A percentile compares a stretch with the other conserved stretches of the same genome.
phyloP scores from a whole-genome alignment of 2,113 vertebrate genomes.

The Stictonetta naevosa region DNA sequence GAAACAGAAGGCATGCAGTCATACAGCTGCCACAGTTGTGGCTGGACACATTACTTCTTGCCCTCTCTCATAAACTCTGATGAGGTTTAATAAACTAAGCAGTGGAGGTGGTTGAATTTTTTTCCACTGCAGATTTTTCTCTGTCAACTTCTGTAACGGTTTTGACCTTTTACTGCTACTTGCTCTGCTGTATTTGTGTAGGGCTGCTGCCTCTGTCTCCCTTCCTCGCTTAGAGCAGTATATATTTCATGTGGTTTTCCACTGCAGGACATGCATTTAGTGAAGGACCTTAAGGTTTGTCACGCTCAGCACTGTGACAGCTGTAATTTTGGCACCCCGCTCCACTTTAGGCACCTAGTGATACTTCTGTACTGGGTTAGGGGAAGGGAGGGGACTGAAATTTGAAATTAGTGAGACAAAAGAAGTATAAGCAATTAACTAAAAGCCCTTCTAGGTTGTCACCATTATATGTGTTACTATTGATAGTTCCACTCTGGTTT shows the following conservation, averaged over 20 bases:
- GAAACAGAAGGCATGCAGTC: neutral
- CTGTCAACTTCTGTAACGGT: neutral
- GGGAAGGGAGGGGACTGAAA: neutral
- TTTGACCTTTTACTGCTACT: neutral
- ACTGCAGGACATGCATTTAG: accelerated
- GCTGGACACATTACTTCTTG: neutral
- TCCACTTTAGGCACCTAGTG: neutral
- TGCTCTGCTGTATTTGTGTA: neutral
- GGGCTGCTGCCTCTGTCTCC: neutral
- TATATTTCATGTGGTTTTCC: neutral
- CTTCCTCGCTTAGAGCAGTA: neutral
- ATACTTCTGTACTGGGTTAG: neutral
- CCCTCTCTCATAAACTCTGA: neutral
- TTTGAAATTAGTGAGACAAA: neutral
- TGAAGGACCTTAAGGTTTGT: neutral
- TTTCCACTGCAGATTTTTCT: neutral
- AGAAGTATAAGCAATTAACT: neutral
- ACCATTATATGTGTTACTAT: neutral
- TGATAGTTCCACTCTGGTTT: neutral
- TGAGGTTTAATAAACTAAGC: neutral
- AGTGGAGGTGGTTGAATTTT: neutral
- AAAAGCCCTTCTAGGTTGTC: neutral
- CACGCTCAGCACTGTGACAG: neutral
- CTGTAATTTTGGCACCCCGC: neutral
- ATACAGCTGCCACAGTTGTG: neutral